Percentiles rank a stretch among this genome's conserved stretches.
Evolutionary conservation across 2,888 invertebrate genomes (phyloP).

Genomic region (Drosophila siamana): DNA sequence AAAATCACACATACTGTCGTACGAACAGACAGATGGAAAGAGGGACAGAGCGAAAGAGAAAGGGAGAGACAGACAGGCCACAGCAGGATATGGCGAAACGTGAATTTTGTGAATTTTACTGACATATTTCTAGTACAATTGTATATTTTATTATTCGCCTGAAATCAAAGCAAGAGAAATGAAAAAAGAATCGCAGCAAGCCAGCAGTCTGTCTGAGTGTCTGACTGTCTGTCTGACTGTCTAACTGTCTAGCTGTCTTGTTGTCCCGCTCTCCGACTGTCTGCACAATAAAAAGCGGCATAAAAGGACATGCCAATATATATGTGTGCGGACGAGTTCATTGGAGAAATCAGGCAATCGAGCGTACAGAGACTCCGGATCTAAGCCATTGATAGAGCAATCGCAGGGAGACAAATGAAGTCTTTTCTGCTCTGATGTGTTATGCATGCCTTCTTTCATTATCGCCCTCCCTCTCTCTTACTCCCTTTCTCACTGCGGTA

Average conservation of each 20-base stretch:
- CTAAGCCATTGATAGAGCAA: slow-evolving; percentile 59
- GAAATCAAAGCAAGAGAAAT: slow-evolving; percentile 69
- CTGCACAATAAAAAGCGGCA: slow-evolving; percentile 46
- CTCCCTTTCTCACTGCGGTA: slow-evolving; percentile 8
- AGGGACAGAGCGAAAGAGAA: slow-evolving; percentile 13
- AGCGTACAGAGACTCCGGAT: slow-evolving; percentile 39
- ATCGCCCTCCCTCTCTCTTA: no score
- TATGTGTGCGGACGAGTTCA: slow-evolving; percentile 10
- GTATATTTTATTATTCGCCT: slow-evolving; percentile 70
- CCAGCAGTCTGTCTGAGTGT: neutral
- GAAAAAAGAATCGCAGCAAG: slow-evolving; percentile 27
- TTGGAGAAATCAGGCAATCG: slow-evolving; percentile 51
- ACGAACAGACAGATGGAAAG: slow-evolving; percentile 37
- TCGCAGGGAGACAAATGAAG: slow-evolving; percentile 63
- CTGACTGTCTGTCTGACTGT: slow-evolving; percentile 8
- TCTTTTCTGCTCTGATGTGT: slow-evolving; percentile 34
- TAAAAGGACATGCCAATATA: slow-evolving; percentile 36
- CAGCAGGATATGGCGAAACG: slow-evolving; percentile 69
- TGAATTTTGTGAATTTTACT: slow-evolving; percentile 75
- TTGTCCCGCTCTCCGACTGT: slow-evolving; percentile 26
- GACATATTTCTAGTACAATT: slow-evolving; percentile 77
- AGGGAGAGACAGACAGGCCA: slow-evolving; percentile 32
- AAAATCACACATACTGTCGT: slow-evolving; percentile 66
- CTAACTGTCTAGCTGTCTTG: slow-evolving; percentile 6
- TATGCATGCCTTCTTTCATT: slow-evolving; percentile 3